Evolutionary conservation across 2,797 vertebrate genomes (phyloP), one percentile per base, ranked within the genome.

Genomic region (Mormyrus proboscirostris): DNA sequence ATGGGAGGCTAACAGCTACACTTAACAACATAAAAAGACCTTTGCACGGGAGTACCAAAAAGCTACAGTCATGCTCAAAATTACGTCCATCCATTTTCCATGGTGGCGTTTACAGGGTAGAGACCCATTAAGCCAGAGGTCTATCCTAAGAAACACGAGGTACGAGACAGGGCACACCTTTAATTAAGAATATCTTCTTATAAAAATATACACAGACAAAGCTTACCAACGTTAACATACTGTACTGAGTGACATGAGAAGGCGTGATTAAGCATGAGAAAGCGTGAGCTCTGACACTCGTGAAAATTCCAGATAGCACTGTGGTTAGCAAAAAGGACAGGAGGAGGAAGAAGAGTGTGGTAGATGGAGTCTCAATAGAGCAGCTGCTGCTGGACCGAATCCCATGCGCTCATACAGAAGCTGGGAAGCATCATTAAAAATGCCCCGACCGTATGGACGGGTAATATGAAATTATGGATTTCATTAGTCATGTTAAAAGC

Each of bases 1-100:
- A 2, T 85, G 88, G 89, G 33, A 91, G 88, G 44, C 79, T 87
- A 88, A 62, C 47, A 84, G 59, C 41, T 53, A 19, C 14, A 76
- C 22, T 22, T 7, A 65, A 16, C 14, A 6, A 47, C 73, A 79
- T 44, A 79, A 79, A 44, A 79, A 41, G 16, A n/a, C 41, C 73
- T 79, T 44, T 4, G 14, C 12, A 79, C 0, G 1, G 5, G 7
- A 47, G 41, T 41, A 8, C 38, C 14, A 41, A 44, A 19, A 16
- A 9, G 73, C 16, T 19, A 29, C 14, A 79, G 69, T 41, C 2
- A 41, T 33, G 41, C 41, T 14, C 4, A 76, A 76, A 41, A 79
- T 79, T 19, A 16, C 41, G 1, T 47, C 73, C 38, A 44, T 7
- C 73, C 73, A n/a, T 41, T 79, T 44, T 79, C 38, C 38, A 44